These are phyloP conservation scores for Tyrophagus putrescentiae DNA, from an alignment of 1,140 invertebrate genomes.

Conservation along the genomic window DNA sequence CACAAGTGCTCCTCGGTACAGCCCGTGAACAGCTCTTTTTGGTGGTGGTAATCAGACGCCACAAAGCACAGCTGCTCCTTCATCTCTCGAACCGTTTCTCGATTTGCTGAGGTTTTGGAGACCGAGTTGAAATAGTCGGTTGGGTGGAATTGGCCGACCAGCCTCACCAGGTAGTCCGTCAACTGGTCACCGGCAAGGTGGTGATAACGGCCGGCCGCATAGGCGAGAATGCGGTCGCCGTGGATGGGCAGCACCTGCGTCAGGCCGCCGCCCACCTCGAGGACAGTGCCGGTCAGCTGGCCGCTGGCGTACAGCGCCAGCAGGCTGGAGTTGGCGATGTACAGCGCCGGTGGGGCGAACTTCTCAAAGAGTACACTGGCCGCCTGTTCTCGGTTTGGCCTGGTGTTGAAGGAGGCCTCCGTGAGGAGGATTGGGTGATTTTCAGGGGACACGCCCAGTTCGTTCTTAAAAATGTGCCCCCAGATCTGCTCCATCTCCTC, in stretches of 20 bases:
- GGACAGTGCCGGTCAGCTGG: conserved; percentile 48
- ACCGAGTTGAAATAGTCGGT: conserved; percentile 48
- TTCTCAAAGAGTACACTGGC: conserved; percentile 45
- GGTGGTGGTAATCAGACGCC: no score
- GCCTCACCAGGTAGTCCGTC: conserved; percentile 80
- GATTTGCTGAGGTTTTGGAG: conserved; percentile 32
- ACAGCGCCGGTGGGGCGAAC: conserved; percentile 40
- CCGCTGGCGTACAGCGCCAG: conserved; percentile 70
- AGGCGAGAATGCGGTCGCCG: conserved; percentile 63
- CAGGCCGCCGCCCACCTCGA: conserved; percentile 44
- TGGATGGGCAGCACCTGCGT: conserved; percentile 44
- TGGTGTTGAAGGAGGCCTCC: conserved; percentile 80
- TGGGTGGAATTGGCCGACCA: conserved; percentile 39
- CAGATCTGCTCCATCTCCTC: conserved; percentile 51
- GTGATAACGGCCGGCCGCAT: conserved; percentile 71
- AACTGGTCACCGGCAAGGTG: conserved; percentile 68
- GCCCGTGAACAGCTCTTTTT: no score
- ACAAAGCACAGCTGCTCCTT: no score
- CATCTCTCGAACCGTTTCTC: conserved; percentile 41
- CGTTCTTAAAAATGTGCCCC: conserved; percentile 54
- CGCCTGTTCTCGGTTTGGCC: conserved; percentile 59
- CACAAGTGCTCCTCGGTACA: no score
- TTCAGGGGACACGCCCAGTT: conserved; percentile 79
- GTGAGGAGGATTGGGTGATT: conserved; percentile 81
- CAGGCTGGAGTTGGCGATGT: conserved; percentile 47